A percentile compares a stretch with the other conserved stretches of the same genome.
Evolutionary conservation across 2,797 vertebrate species (phyloP).

Genomic region (Hypotaenidia okinawae): DNA sequence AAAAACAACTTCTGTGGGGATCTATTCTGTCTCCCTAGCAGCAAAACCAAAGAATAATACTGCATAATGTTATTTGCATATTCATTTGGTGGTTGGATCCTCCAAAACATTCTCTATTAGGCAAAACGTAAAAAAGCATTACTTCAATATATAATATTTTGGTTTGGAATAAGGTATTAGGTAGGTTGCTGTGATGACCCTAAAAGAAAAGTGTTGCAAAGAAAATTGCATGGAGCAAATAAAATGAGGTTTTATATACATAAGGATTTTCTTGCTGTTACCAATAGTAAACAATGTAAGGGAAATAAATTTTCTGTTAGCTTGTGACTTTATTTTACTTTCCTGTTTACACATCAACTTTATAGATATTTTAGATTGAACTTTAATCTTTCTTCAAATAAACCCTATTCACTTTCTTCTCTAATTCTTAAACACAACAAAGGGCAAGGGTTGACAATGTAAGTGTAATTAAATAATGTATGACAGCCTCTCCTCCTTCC

Average conservation of each 20-base stretch:
- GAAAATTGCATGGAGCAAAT: not conserved
- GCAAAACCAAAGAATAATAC: not conserved
- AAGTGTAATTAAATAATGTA: not conserved
- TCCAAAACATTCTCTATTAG: not conserved
- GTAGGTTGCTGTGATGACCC: not conserved
- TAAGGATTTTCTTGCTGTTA: slow-evolving; percentile 1
- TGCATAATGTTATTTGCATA: not conserved
- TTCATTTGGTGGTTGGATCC: not conserved
- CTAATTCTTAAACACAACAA: not conserved
- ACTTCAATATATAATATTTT: not conserved
- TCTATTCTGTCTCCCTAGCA: not conserved
- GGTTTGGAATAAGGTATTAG: not conserved
- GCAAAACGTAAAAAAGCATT: not conserved
- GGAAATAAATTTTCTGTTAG: not conserved
- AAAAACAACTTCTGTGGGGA: not conserved
- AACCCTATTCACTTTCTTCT: not conserved
- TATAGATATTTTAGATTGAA: not conserved
- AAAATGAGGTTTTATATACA: not conserved
- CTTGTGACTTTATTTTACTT: not conserved
- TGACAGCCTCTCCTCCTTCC: not conserved
- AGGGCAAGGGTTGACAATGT: not conserved
- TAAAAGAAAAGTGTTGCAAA: not conserved
- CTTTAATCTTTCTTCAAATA: not conserved
- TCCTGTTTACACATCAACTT: not conserved
- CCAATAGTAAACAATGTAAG: not conserved